A percentile compares a stretch with the other conserved stretches of the same genome.
phyloP scores from a whole-genome alignment of 2,113 vertebrate genomes.

The Ageneiosus marmoratus region DNA sequence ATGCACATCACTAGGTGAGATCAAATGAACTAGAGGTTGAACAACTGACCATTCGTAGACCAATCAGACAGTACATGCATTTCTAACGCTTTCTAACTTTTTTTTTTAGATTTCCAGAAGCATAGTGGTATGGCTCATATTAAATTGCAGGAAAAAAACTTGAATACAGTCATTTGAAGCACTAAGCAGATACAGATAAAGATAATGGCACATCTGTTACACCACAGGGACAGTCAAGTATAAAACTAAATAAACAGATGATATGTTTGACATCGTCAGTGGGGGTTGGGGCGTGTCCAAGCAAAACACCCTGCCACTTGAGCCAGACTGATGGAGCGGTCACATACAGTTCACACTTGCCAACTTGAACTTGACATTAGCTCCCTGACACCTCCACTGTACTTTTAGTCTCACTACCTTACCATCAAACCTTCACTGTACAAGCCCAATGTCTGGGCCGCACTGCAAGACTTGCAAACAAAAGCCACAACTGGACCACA shows the following conservation, averaged over 20 bases:
- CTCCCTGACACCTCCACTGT: background rate
- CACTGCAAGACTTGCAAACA: background rate
- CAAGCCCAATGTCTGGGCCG: background rate
- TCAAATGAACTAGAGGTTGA: background rate
- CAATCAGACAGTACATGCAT: background rate
- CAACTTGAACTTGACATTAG: background rate
- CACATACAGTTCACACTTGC: slow-evolving; percentile 17
- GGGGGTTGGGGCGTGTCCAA: too few relatives aligned
- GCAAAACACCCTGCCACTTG: background rate
- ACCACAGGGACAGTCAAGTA: background rate
- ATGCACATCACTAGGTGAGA: background rate
- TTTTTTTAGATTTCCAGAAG: too few relatives aligned
- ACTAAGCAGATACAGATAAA: too few relatives aligned
- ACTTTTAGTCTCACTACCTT: background rate
- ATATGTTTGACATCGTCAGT: too few relatives aligned
- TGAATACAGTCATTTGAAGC: background rate
- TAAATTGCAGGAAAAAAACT: background rate
- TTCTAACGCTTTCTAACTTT: background rate
- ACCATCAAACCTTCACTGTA: background rate
- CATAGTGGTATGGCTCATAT: too few relatives aligned
- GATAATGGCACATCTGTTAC: background rate
- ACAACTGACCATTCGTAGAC: background rate
- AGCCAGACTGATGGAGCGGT: background rate
- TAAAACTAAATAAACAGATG: background rate
- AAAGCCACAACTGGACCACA: background rate